Base-by-base conservation (phyloP, 2,888 invertebrate genomes). In the Caenorhabditis sp. region DNA sequence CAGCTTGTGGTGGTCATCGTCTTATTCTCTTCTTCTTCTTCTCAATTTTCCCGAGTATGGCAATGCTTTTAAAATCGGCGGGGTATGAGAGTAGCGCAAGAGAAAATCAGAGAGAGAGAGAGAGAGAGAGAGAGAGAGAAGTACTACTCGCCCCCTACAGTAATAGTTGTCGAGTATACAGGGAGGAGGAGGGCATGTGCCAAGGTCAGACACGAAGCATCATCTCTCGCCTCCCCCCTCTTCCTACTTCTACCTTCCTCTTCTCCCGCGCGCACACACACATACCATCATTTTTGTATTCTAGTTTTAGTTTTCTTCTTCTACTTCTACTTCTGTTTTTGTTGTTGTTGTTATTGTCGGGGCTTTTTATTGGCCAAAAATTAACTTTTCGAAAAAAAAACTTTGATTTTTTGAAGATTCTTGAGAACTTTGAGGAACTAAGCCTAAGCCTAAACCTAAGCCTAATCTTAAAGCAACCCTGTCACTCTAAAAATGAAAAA, bases 161-260 rank as follows among this genome's bases (percentile, higher is more conserved):
- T 14, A 26, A 31, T 26, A 21, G 36, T 10, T 19, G 36, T 17
- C 12, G 21, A 27, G 24, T n/a, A 24, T 23, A 53, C 58, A 62
- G 55, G 51, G 36, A n/a, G 31, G 36, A 58, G 36, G 36, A 36
- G 57, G 31, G 57, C 67, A 62, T 65, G 69, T 69, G 69, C 65
- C 69, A 70, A 70, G 70, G 70, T 70, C 70, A 66, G 58, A 58
- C 26, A 55, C 55, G 61, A 62, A 64, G 69, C 64, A 63, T 69
- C 60, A 54, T 55, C 23, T 51, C 51, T 51, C 21, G 3, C 5
- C 23, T 4, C 21, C 51, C 12, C 19, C 19, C 12, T 12, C 19
- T 12, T 8, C n/a, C 21, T 21, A 3, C 51, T 17, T n/a, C 4
- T 50, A 8, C 50, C 4, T n/a, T 17, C 50, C 50, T n/a, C n/a